These are phyloP conservation scores for Somateria mollissima DNA, from an alignment of 2,797 vertebrate species.

Conservation along the genomic window DNA sequence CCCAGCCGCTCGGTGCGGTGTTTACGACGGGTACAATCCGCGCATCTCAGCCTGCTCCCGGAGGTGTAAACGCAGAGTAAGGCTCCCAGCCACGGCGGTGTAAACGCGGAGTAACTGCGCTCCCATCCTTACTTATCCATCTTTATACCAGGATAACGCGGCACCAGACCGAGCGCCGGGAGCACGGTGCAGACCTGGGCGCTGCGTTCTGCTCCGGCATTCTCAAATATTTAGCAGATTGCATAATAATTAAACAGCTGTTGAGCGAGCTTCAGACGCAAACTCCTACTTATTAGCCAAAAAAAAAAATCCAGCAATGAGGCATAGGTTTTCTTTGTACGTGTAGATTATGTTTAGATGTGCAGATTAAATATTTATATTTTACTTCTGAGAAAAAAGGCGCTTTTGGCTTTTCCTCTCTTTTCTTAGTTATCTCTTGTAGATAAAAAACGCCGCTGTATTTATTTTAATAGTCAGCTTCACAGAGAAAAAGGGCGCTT, in stretches of 20 bases:
- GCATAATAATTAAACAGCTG: not conserved
- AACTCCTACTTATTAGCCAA: not conserved
- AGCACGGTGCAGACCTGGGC: not conserved
- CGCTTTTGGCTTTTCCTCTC: slow-evolving; percentile 7
- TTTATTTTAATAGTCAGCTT: slow-evolving; percentile 17
- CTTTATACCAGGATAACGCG: rapidly evolving
- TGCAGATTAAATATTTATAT: slow-evolving; percentile 49
- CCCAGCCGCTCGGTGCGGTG: not conserved
- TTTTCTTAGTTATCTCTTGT: not conserved
- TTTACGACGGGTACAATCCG: not conserved
- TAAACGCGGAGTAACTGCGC: not conserved
- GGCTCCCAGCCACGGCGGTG: not conserved
- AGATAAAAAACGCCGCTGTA: not conserved
- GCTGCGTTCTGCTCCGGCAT: not conserved
- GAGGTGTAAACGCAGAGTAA: not conserved
- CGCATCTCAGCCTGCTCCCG: not conserved
- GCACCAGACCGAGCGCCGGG: not conserved
- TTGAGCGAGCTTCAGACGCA: not conserved
- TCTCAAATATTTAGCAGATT: slow-evolving; percentile 13
- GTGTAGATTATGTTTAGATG: slow-evolving; percentile 13
- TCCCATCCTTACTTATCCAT: rapidly evolving
- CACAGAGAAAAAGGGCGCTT: not conserved
- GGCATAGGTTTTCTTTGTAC: not conserved
- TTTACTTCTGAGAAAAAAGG: not conserved
- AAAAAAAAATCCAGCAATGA: not conserved